Conservation (phyloP, 2,797 vertebrate species). For the Centropyge bicolor region DNA sequence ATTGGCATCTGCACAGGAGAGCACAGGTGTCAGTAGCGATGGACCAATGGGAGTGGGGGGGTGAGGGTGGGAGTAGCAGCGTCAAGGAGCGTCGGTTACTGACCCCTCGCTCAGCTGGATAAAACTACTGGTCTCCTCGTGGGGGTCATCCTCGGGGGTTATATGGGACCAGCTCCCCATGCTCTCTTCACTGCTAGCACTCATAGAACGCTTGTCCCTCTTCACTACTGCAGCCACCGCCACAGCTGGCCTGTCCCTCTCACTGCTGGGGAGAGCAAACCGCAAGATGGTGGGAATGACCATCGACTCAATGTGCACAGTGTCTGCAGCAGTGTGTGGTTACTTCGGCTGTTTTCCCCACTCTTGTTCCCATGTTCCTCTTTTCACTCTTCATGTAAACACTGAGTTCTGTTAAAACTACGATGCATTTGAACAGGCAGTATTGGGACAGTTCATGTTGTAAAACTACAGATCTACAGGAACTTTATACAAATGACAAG, state of each 20-base stretch:
- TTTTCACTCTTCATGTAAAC: conserved; percentile 14
- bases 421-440: conserved; percentile 23
- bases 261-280: conserved; percentile 85
- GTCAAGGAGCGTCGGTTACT: conserved; percentile 86
- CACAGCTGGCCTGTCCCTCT: conserved; percentile 81
- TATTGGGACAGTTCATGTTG: neutral
- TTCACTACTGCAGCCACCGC: conserved; percentile 82
- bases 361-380: neutral
- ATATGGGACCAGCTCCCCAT: conserved; percentile 97
- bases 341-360: conserved; percentile 2
- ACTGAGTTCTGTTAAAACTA: conserved; percentile 12
- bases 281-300: conserved; percentile 73
- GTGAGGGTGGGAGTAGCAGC: conserved; percentile 73
- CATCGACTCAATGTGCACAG: conserved; percentile 53
- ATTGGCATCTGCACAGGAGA: conserved; percentile 59
- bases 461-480: neutral
- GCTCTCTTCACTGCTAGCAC: conserved; percentile 96
- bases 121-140: conserved; percentile 96
- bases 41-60: conserved; percentile 76
- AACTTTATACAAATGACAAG: conserved; percentile 20
- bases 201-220: conserved; percentile 87
- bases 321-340: conserved; percentile 35
- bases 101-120: conserved; percentile 96
- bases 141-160: conserved; percentile 93
- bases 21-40: conserved; percentile 73